Evolutionary conservation across 2,113 vertebrate genomes (phyloP).

Genomic region (Oreochromis aureus): DNA sequence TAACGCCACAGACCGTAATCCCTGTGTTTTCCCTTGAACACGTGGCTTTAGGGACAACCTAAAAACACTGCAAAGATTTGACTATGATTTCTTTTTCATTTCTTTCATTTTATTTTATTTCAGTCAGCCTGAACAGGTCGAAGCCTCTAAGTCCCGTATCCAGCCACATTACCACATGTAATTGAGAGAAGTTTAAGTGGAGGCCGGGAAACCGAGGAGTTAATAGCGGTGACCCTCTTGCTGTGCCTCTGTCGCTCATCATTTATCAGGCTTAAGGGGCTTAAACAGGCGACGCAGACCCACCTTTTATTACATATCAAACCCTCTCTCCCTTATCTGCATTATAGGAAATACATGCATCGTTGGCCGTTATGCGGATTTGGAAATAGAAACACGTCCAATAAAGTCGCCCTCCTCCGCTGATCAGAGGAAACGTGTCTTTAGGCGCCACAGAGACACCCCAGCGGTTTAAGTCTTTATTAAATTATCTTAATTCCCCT

Average conservation of each 20-base stretch:
- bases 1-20: slow-evolving; percentile 47
- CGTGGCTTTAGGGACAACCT: slow-evolving; percentile 8
- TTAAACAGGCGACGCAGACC: slow-evolving; percentile 70
- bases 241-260: slow-evolving; percentile 60
- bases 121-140: slow-evolving; percentile 36
- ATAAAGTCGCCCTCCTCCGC: slow-evolving; percentile 63
- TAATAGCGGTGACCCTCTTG: slow-evolving; percentile 76
- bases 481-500: slow-evolving; percentile 63
- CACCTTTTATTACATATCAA: slow-evolving; percentile 72
- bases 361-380: slow-evolving; percentile 69
- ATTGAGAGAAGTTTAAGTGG: slow-evolving; percentile 75
- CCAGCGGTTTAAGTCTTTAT: slow-evolving; percentile 56
- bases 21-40: slow-evolving; percentile 19
- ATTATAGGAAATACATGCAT: slow-evolving; percentile 65
- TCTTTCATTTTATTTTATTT: neutral
- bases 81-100: neutral
- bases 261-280: slow-evolving; percentile 76
- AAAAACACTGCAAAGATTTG: neutral
- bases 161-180: slow-evolving; percentile 66
- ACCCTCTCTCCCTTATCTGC: slow-evolving; percentile 66
- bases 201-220: slow-evolving; percentile 69
- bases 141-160: slow-evolving; percentile 48
- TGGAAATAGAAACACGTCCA: slow-evolving; percentile 68
- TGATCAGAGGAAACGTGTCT: slow-evolving; percentile 68
- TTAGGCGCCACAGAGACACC: slow-evolving; percentile 52